phyloP scores from a whole-genome alignment of 2,113 vertebrate species.

The Dissostichus mawsoni region DNA sequence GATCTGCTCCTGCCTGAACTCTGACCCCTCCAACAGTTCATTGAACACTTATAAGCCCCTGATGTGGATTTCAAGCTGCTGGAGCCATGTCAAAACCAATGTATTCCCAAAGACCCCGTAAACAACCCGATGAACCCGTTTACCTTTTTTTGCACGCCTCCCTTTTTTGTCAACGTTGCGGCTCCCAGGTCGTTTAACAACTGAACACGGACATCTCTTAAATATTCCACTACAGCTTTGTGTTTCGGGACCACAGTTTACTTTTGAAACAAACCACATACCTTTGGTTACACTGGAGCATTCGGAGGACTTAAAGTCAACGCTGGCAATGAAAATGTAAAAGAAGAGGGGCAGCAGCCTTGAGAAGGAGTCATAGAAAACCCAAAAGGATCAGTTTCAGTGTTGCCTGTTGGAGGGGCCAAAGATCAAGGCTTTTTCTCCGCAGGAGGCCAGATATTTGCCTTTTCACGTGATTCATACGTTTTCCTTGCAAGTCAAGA shows the following conservation, averaged over 20 bases:
- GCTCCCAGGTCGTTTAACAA: neutral
- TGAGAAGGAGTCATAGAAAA: constrained; percentile 21
- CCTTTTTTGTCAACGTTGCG: neutral
- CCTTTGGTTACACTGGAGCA: neutral
- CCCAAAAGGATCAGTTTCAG: constrained; percentile 37
- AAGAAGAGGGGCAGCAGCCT: constrained; percentile 15
- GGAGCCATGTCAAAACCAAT: constrained; percentile 57
- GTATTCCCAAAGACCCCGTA: constrained; percentile 42
- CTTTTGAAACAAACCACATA: constrained; percentile 23
- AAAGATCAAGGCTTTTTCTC: neutral
- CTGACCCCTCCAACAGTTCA: constrained; percentile 47
- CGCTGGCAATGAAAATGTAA: constrained; percentile 15
- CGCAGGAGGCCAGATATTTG: constrained; percentile 58
- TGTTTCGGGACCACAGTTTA: constrained; percentile 40
- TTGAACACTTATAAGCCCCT: constrained; percentile 73
- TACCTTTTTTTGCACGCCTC: constrained; percentile 1
- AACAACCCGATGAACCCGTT: constrained; percentile 49
- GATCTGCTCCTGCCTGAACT: constrained; percentile 29
- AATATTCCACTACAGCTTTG: neutral
- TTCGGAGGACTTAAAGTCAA: constrained; percentile 23
- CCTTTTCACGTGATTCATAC: constrained; percentile 70
- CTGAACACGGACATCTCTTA: neutral
- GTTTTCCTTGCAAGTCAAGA: constrained; percentile 55
- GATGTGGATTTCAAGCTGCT: constrained; percentile 72
- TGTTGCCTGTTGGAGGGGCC: constrained; percentile 24